Evolutionary conservation across 2,113 vertebrate species (phyloP).

Genomic region (Hippocampus mohnikei): DNA sequence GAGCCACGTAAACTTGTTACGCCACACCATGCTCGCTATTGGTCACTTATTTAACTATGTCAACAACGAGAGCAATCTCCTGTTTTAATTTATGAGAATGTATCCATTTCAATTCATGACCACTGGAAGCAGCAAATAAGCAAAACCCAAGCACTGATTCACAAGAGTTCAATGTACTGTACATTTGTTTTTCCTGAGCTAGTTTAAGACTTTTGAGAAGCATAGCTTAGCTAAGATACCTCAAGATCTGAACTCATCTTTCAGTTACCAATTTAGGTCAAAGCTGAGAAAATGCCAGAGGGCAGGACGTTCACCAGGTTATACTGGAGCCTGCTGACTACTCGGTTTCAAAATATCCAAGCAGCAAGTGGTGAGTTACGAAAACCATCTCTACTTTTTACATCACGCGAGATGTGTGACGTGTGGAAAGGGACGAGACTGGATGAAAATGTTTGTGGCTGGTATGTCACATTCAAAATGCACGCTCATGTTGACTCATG

Average conservation of each 20-base stretch:
- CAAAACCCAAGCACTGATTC: neutral
- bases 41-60: neutral
- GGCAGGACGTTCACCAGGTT: constrained; percentile 21
- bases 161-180: constrained; percentile 2
- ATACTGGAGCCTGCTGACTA: neutral
- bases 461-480: no score
- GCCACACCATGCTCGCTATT: neutral
- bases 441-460: no score
- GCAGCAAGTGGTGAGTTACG: constrained; percentile 10
- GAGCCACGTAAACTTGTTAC: neutral
- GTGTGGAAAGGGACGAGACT: no score
- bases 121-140: neutral
- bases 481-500: no score
- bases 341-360: constrained; percentile 32
- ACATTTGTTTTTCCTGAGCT: constrained; percentile 14
- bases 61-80: neutral
- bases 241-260: constrained; percentile 36
- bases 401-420: neutral
- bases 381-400: constrained; percentile 11
- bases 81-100: neutral
- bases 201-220: constrained; percentile 30
- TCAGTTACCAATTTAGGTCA: constrained; percentile 63
- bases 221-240: constrained; percentile 33
- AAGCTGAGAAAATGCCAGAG: constrained; percentile 30
- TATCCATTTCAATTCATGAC: no score